Conservation (phyloP, 2,113 vertebrate species). For the Trematocara unimaculatum region DNA sequence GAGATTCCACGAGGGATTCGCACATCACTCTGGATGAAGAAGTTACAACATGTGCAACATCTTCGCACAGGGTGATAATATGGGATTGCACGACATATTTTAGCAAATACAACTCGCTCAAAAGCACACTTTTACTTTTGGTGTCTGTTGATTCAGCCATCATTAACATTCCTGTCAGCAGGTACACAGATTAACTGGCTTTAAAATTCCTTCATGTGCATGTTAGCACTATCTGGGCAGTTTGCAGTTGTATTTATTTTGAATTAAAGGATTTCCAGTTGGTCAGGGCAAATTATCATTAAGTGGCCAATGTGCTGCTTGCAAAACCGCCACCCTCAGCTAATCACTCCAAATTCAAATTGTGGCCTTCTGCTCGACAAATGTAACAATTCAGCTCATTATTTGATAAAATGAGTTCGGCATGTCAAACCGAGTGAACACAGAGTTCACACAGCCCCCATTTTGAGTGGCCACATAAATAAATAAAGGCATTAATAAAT, state of each 20-base stretch:
- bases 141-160: background rate
- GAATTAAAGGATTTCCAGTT: constrained; percentile 24
- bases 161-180: background rate
- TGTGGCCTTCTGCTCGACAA: constrained; percentile 1
- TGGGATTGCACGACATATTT: background rate
- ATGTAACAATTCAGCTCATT: constrained; percentile 40
- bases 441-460: background rate
- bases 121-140: background rate
- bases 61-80: background rate
- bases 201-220: background rate
- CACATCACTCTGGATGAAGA: background rate
- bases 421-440: background rate
- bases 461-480: background rate
- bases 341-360: constrained; percentile 44
- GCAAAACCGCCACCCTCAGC: constrained; percentile 35
- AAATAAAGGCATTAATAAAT: background rate
- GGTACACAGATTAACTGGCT: background rate
- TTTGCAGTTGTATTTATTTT: constrained; percentile 17
- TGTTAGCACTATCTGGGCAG: background rate
- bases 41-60: background rate
- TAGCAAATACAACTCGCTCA: background rate
- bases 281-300: constrained; percentile 26
- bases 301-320: background rate
- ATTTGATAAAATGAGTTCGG: constrained; percentile 41
- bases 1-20: background rate